These are phyloP conservation scores for Siniperca undulata DNA, from an alignment of 2,797 vertebrate species.

Conservation along the genomic window DNA sequence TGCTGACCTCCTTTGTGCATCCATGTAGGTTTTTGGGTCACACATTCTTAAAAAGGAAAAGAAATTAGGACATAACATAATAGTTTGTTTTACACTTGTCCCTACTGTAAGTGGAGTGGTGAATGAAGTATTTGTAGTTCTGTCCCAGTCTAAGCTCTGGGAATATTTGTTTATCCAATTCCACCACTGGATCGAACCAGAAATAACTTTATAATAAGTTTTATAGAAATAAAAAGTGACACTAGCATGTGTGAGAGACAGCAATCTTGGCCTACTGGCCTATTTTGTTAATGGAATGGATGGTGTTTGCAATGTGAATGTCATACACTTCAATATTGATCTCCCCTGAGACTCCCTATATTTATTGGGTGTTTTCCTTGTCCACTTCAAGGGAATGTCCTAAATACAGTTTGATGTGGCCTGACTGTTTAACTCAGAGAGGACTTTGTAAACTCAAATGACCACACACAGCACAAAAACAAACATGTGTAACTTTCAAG, in stretches of 20 bases:
- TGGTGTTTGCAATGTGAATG: conserved; percentile 6
- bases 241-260: neutral
- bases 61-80: conserved; percentile 59
- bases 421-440: neutral
- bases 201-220: conserved; percentile 27
- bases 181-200: conserved; percentile 25
- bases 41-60: conserved; percentile 42
- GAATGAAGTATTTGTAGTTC: conserved; percentile 7
- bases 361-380: neutral
- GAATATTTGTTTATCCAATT: conserved; percentile 38
- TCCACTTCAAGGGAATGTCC: neutral
- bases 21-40: conserved; percentile 61
- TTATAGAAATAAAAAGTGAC: conserved; percentile 16
- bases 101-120: conserved; percentile 6
- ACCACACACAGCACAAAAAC: conserved; percentile 43
- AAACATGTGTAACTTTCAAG: conserved; percentile 69
- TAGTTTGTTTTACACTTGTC: conserved; percentile 26
- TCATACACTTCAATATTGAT: neutral
- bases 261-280: neutral
- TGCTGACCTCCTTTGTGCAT: conserved; percentile 31
- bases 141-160: neutral
- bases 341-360: neutral
- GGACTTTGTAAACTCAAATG: conserved; percentile 2
- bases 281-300: conserved; percentile 7
- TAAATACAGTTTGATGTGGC: neutral